Percentiles rank a stretch among this genome's conserved stretches.
Conservation (phyloP, 1,140 invertebrate species). For the Druon quercuslanigerum region DNA sequence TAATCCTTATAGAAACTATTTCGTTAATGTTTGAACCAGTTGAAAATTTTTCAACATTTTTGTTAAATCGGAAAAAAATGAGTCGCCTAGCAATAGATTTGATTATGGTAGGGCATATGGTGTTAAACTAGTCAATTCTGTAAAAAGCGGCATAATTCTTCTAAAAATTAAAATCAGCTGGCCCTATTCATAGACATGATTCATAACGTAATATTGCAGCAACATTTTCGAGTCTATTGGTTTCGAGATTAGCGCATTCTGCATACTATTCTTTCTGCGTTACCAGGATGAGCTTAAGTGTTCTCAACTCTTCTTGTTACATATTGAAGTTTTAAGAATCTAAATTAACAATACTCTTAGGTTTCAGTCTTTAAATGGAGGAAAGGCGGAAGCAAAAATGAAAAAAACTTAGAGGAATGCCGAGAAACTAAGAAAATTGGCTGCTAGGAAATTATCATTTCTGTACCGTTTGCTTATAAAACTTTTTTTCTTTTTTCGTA, state of each 20-base stretch:
- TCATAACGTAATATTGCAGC: neutral
- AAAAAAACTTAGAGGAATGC: neutral
- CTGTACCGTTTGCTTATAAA: neutral
- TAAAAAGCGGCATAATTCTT: neutral
- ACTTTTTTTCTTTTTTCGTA: neutral
- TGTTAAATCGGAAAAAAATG: no score
- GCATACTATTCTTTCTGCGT: conserved; percentile 15
- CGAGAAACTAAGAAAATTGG: no score
- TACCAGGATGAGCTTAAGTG: conserved; percentile 22
- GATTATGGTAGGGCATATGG: no score
- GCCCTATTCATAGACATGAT: neutral
- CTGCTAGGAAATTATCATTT: no score
- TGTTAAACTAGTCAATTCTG: no score
- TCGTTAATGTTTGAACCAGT: no score
- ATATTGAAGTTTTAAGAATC: conserved; percentile 15
- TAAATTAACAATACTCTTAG: conserved; percentile 18
- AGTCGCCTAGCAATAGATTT: no score
- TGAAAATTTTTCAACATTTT: no score
- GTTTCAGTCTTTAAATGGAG: conserved; percentile 15
- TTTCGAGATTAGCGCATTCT: conserved; percentile 4
- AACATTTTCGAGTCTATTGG: conserved; percentile 4
- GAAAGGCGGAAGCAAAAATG: conserved; percentile 15
- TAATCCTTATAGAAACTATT: no score
- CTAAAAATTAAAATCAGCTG: neutral
- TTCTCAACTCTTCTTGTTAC: conserved; percentile 6